These are phyloP conservation scores for Limnephilus auricula DNA, from an alignment of 2,888 invertebrate genomes.

Conservation along the genomic window DNA sequence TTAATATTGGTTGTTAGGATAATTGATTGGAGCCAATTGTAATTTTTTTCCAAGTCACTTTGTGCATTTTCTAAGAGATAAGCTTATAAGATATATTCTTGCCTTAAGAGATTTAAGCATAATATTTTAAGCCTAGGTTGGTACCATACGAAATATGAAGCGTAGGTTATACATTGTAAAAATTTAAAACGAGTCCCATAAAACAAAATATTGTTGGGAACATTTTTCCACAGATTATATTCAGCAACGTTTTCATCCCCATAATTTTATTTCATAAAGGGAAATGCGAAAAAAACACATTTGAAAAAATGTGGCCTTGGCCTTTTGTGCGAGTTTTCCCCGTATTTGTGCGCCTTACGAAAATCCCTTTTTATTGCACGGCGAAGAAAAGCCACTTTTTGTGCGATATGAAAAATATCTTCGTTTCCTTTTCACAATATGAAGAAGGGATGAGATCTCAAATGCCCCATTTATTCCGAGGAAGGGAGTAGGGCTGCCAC, in stretches of 20 bases:
- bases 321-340: background rate
- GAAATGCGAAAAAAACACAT: background rate
- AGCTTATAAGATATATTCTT: too few relatives aligned
- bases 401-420: constrained; percentile 15
- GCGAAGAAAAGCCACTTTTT: background rate
- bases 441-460: background rate
- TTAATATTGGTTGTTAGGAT: too few relatives aligned
- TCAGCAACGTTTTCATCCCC: background rate
- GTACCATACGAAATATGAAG: too few relatives aligned
- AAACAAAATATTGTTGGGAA: background rate
- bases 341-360: background rate
- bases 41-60: too few relatives aligned
- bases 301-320: background rate
- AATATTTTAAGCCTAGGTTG: too few relatives aligned
- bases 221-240: background rate
- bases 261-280: background rate
- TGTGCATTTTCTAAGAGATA: too few relatives aligned
- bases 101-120: too few relatives aligned
- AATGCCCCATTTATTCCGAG: constrained; percentile 24
- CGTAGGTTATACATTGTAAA: background rate
- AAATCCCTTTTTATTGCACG: constrained; percentile 12
- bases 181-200: background rate
- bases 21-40: too few relatives aligned
- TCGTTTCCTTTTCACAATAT: constrained; percentile 13
- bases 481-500: background rate